A percentile compares a stretch with the other conserved stretches of the same genome.
Conservation (phyloP, 2,888 invertebrate genomes). For the Galerucella pusilla region DNA sequence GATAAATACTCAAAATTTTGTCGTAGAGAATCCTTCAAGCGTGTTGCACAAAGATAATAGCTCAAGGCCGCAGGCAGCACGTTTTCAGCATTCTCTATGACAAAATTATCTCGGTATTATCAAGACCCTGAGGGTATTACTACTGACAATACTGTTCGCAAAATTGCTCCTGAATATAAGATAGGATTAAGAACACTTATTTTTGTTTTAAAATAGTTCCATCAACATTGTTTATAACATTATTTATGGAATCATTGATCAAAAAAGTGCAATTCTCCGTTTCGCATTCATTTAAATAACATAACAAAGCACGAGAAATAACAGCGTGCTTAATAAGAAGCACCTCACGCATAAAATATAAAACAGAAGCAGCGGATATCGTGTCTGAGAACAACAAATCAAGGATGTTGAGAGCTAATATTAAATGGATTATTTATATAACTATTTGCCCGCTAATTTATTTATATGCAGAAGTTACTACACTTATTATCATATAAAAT, state of each 20-base stretch:
- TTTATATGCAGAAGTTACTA: constrained; percentile 49
- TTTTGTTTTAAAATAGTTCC: no score
- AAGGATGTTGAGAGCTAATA: constrained; percentile 51
- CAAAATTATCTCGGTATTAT: no score
- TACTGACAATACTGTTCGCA: no score
- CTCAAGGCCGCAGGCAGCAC: no score
- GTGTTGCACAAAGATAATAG: no score
- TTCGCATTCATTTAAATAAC: constrained; percentile 14
- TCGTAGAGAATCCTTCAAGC: no score
- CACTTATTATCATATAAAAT: constrained; percentile 48
- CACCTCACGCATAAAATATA: constrained; percentile 53
- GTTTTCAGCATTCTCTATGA: no score
- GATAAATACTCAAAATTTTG: no score
- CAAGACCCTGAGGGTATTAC: no score
- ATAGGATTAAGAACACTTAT: no score
- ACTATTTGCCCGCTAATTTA: constrained; percentile 55
- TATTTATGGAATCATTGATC: not conserved
- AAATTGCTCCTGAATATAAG: no score
- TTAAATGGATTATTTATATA: constrained; percentile 56
- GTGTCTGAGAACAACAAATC: constrained; percentile 54
- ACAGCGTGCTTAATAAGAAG: constrained; percentile 45
- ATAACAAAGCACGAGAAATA: constrained; percentile 26
- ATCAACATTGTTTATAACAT: not conserved
- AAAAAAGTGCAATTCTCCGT: not conserved
- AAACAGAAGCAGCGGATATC: constrained; percentile 55